Evolutionary conservation across 2,888 invertebrate species (phyloP), one percentile per base, ranked within the genome.

Genomic region (Baronia brevicornis): DNA sequence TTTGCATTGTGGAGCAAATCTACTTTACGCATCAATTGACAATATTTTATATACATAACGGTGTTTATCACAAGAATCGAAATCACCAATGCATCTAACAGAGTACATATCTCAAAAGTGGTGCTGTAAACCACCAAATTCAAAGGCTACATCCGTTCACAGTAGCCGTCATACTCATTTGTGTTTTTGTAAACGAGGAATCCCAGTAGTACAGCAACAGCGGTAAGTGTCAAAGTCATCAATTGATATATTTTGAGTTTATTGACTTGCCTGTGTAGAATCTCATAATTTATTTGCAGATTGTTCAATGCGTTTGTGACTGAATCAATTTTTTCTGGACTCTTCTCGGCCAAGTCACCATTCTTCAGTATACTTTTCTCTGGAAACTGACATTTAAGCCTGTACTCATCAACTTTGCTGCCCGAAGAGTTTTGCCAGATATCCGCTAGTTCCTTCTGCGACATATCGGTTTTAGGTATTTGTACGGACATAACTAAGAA

Each of bases 401-500:
- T 88, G 62, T 92, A 91, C 49, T 92, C 91, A 36, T 92, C 90
- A 0, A 92, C 85, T 48, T 87, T 86, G 51, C 85, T 86, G 4
- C 84, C 78, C 0, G 86, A 82, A 0, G 85, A 86, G 5, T 82
- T 78, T 42, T 92, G 93, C 93, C 94, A 94, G 33, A 95, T 69
- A 5, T 92, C 91, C 0, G 87, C 61, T 4, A 94, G 65, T 47
- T 93, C 92, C 43, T 88, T 86, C 0, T 72, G 55, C 1, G 87
- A 77, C 23, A 87, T 49, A 39, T 88, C 87, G 0, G 78, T 61
- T 33, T 87, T 87, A 0, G 91, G 86, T 3, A 90, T 78, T 18
- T 90, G 87, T 44, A 93, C 88, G 17, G 92, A 91, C 92, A 96
- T 92, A 2, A 97, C 90, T 10, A 97, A 86, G 67, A 97, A 97